A percentile compares a stretch with the other conserved stretches of the same genome.
phyloP scores from a whole-genome alignment of 2,797 vertebrate genomes.

The Anniella stebbinsi region DNA sequence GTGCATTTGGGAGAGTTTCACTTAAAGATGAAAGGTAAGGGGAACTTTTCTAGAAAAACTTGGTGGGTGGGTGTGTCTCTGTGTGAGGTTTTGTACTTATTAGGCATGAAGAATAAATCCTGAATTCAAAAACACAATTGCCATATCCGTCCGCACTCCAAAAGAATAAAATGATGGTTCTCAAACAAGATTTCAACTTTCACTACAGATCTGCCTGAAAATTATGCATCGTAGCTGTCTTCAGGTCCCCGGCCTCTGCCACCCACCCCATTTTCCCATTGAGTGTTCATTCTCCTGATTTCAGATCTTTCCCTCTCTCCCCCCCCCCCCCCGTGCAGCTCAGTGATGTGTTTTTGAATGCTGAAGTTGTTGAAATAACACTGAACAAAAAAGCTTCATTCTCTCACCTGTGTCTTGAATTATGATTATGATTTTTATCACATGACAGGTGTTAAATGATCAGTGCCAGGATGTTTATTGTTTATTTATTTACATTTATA shows the following conservation, averaged over 20 bases:
- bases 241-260: neutral
- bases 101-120: neutral
- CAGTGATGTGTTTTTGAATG: neutral
- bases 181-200: neutral
- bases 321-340: too few relatives aligned
- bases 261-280: neutral
- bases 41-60: neutral
- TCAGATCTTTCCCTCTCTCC: neutral
- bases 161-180: neutral
- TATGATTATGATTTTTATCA: neutral
- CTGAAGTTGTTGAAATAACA: neutral
- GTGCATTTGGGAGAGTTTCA: slow-evolving; percentile 94
- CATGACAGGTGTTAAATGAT: too few relatives aligned
- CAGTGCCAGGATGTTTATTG: too few relatives aligned
- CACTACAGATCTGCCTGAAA: neutral
- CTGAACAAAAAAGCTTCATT: too few relatives aligned
- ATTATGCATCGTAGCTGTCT: neutral
- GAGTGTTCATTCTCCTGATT: neutral
- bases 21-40: slow-evolving; percentile 95
- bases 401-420: neutral
- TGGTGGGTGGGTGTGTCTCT: neutral
- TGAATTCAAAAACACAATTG: neutral
- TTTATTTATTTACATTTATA: too few relatives aligned
- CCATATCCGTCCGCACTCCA: too few relatives aligned
- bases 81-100: neutral